These are phyloP conservation scores for Zygothrica quintamaculata DNA, from an alignment of 2,888 invertebrate genomes.

Conservation along the genomic window DNA sequence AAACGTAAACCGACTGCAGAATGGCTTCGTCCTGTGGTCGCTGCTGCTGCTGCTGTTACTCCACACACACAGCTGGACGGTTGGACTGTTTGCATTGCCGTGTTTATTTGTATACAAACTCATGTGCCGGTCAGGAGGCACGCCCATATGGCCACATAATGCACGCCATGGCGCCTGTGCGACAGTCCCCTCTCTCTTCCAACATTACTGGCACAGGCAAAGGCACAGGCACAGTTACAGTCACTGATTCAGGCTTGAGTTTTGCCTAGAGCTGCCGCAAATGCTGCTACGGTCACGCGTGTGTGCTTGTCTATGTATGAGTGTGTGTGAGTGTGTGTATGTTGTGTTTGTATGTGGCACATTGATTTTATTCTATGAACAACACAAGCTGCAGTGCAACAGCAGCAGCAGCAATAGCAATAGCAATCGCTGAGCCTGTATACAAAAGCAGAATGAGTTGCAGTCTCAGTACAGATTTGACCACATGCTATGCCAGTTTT, in stretches of 20 bases:
- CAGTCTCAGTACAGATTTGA: slow-evolving; percentile 45
- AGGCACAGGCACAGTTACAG: neutral
- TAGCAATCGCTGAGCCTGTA: too few species aligned
- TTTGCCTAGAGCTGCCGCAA: slow-evolving; percentile 28
- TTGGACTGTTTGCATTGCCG: slow-evolving; percentile 65
- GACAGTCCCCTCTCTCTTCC: slow-evolving; percentile 11
- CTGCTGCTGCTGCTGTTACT: slow-evolving; percentile 7
- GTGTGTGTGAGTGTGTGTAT: slow-evolving; percentile 25
- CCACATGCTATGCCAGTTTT: slow-evolving; percentile 65
- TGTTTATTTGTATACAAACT: slow-evolving; percentile 77
- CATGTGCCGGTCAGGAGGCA: slow-evolving; percentile 46
- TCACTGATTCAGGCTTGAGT: slow-evolving; percentile 11
- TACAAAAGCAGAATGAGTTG: neutral
- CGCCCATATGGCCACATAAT: slow-evolving; percentile 68
- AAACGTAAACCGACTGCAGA: slow-evolving; percentile 74
- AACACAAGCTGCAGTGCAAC: slow-evolving; percentile 22
- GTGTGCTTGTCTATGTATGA: slow-evolving; percentile 32
- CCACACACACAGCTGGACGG: too few species aligned
- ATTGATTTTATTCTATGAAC: slow-evolving; percentile 63
- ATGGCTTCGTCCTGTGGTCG: slow-evolving; percentile 27
- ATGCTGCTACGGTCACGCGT: slow-evolving; percentile 47
- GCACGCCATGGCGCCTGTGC: slow-evolving; percentile 64
- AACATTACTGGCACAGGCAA: neutral
- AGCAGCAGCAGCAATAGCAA: slow-evolving; percentile 1
- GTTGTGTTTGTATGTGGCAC: slow-evolving; percentile 43